phyloP scores from a whole-genome alignment of 2,113 vertebrate genomes.

The Sphyrna mokarran region DNA sequence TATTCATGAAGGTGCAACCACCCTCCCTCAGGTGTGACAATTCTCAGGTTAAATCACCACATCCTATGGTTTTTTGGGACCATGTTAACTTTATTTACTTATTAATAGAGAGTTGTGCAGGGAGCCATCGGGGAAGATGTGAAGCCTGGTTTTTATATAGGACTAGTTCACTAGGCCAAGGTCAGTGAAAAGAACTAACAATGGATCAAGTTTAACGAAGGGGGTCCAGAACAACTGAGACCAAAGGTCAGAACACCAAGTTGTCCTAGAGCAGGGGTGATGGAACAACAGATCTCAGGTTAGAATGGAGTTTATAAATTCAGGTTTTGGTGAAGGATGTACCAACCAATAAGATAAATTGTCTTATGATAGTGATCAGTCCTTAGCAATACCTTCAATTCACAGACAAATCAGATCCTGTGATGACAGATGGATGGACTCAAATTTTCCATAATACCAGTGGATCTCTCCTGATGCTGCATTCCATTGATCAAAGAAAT shows the following conservation, averaged over 20 bases:
- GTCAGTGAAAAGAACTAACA: neutral
- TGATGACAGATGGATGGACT: neutral
- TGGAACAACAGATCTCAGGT: neutral
- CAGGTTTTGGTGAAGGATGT: neutral
- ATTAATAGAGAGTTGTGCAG: neutral
- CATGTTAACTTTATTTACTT: too few relatives aligned
- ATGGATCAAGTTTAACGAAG: neutral
- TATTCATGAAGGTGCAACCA: too few relatives aligned
- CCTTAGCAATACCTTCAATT: neutral
- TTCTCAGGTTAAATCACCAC: too few relatives aligned
- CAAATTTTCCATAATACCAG: neutral
- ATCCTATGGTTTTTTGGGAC: too few relatives aligned
- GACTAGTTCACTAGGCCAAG: neutral
- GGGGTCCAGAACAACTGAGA: neutral
- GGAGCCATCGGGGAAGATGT: neutral
- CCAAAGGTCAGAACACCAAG: neutral
- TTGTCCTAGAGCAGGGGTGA: neutral
- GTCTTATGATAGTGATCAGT: neutral
- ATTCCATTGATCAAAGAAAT: neutral
- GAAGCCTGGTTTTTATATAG: neutral
- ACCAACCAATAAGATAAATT: neutral
- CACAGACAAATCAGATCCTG: neutral
- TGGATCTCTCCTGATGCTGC: neutral
- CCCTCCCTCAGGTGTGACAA: too few relatives aligned
- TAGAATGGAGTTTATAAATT: neutral